Conservation (phyloP, 2,797 vertebrate species). For the Geotrypetes seraphini region DNA sequence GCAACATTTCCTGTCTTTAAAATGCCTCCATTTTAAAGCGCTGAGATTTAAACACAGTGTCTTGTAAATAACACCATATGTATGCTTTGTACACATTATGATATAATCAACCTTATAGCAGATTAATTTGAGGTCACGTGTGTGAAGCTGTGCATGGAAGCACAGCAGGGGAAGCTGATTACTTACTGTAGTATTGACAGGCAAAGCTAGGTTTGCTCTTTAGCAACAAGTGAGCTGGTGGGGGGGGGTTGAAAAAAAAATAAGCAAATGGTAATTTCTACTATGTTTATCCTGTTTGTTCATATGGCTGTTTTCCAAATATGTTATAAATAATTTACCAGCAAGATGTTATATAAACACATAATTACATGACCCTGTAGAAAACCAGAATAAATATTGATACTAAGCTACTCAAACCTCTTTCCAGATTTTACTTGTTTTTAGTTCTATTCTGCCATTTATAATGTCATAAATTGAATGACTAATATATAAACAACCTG, state of each 20-base stretch:
- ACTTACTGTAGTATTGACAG: neutral
- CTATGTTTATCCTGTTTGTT: conserved; percentile 15
- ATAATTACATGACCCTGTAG: conserved; percentile 5
- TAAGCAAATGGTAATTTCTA: conserved; percentile 11
- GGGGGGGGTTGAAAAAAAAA: too few species aligned
- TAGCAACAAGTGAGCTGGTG: conserved; percentile 1
- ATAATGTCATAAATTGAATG: too few species aligned
- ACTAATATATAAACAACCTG: too few species aligned
- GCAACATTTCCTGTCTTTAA: too few species aligned
- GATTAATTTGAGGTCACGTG: too few species aligned
- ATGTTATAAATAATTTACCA: conserved; percentile 13
- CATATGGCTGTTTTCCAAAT: conserved; percentile 5
- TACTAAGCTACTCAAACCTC: too few species aligned
- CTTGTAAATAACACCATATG: neutral
- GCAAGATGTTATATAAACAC: conserved; percentile 12
- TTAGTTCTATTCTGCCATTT: too few species aligned
- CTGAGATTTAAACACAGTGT: neutral
- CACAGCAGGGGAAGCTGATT: neutral
- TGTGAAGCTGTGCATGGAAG: too few species aligned
- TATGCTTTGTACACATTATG: neutral
- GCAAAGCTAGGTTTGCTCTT: neutral
- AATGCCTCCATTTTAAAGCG: neutral
- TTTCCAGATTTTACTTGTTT: too few species aligned
- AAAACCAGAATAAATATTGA: too few species aligned
- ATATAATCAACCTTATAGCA: neutral